A percentile compares a stretch with the other conserved stretches of the same genome.
These are phyloP conservation scores for Xerus inauris DNA, from an alignment of 2,113 vertebrate species.

Conservation along the genomic window DNA sequence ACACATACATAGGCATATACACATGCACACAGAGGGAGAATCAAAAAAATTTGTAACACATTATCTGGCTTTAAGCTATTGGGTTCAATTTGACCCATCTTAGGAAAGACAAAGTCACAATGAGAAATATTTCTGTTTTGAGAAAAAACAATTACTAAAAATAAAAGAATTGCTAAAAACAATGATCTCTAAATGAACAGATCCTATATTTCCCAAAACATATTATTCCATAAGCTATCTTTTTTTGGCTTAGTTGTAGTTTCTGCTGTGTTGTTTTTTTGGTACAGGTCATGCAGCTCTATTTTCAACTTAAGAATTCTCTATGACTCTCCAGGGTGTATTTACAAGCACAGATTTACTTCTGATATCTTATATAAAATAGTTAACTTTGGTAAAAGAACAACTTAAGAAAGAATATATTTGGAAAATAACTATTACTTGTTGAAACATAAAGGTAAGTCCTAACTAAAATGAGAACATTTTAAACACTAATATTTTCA, in stretches of 20 bases:
- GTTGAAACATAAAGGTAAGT: constrained; percentile 32
- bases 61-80: neutral
- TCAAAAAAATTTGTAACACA: neutral
- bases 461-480: constrained; percentile 34
- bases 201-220: constrained; percentile 12
- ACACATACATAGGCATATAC: neutral
- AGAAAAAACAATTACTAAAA: neutral
- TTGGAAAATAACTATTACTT: constrained; percentile 46
- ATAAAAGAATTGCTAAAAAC: neutral
- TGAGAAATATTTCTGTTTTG: neutral
- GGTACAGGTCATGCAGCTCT: neutral
- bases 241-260: constrained; percentile 1
- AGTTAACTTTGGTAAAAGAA: constrained; percentile 39
- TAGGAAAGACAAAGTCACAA: neutral
- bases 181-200: constrained; percentile 50
- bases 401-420: constrained; percentile 35
- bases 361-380: constrained; percentile 49
- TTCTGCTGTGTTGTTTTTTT: neutral
- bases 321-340: neutral
- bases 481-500: constrained; percentile 58
- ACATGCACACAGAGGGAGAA: neutral
- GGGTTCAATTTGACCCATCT: neutral
- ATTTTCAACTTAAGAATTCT: constrained; percentile 57
- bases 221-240: neutral
- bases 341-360: constrained; percentile 49